phyloP scores from a whole-genome alignment of 2,888 invertebrate genomes.

The Erynnis tages region DNA sequence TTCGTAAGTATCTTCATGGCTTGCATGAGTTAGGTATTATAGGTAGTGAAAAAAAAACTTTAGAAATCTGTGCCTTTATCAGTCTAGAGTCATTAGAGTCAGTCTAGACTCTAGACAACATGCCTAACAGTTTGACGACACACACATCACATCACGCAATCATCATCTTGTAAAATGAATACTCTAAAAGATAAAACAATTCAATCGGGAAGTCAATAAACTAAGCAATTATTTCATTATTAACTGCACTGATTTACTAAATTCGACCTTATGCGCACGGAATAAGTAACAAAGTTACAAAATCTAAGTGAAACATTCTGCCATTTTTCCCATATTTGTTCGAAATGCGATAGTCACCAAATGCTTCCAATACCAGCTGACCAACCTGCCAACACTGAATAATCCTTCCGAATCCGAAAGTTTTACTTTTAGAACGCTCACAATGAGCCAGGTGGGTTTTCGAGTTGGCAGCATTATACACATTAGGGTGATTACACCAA shows the following conservation, averaged over 20 bases:
- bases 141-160: no score
- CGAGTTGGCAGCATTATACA: slow-evolving; percentile 27
- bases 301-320: slow-evolving; percentile 11
- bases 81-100: no score
- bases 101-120: no score
- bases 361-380: slow-evolving; percentile 28
- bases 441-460: slow-evolving; percentile 9
- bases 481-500: slow-evolving; percentile 39
- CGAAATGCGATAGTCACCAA: slow-evolving; percentile 25
- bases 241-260: slow-evolving; percentile 22
- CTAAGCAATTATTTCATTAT: slow-evolving; percentile 33
- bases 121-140: no score
- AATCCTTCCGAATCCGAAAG: slow-evolving; percentile 22
- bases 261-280: slow-evolving; percentile 16
- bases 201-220: slow-evolving; percentile 33
- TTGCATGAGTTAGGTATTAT: no score
- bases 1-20: no score
- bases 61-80: no score
- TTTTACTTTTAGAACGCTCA: not conserved
- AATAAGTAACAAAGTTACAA: slow-evolving; percentile 14
- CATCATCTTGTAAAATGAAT: slow-evolving; percentile 25
- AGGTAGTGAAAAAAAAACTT: no score
- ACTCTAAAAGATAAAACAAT: slow-evolving; percentile 29
- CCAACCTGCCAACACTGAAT: slow-evolving; percentile 25
- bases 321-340: slow-evolving; percentile 33